Evolutionary conservation across 2,797 vertebrate genomes (phyloP).

Genomic region (Mionectes olivaceus): DNA sequence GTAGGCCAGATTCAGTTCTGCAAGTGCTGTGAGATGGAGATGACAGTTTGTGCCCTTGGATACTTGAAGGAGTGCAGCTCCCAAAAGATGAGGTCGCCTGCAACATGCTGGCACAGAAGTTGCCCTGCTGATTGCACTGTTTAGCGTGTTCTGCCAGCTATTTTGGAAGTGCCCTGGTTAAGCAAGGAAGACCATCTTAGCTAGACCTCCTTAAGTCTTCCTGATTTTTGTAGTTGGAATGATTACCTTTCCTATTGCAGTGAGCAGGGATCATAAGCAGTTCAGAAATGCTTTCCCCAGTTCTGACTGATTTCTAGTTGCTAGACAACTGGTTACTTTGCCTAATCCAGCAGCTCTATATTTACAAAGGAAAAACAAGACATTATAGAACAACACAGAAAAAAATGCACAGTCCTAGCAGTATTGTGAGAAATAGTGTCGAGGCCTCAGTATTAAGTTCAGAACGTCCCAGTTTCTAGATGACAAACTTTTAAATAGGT

Average conservation of each 20-base stretch:
- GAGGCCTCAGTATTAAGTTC: not conserved
- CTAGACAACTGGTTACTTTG: not conserved
- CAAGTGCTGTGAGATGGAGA: not conserved
- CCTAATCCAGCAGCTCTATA: not conserved
- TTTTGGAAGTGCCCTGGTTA: not conserved
- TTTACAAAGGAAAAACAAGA: not conserved
- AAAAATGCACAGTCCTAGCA: not conserved
- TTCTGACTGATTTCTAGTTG: not conserved
- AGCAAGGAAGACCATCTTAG: not conserved
- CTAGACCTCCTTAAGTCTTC: not conserved
- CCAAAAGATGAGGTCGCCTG: not conserved
- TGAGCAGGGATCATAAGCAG: not conserved
- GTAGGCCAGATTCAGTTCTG: not conserved
- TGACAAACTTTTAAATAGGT: not conserved
- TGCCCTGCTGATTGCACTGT: not conserved
- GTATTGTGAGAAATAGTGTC: not conserved
- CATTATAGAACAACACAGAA: not conserved
- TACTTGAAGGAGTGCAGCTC: not conserved
- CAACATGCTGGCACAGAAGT: not conserved
- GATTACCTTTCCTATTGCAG: not conserved
- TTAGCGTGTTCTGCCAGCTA: accelerated
- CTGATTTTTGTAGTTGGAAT: not conserved
- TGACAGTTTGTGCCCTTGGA: not conserved
- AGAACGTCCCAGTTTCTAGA: not conserved
- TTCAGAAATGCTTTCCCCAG: not conserved